phyloP scores from a whole-genome alignment of 2,888 invertebrate species.

The Muscina levida region DNA sequence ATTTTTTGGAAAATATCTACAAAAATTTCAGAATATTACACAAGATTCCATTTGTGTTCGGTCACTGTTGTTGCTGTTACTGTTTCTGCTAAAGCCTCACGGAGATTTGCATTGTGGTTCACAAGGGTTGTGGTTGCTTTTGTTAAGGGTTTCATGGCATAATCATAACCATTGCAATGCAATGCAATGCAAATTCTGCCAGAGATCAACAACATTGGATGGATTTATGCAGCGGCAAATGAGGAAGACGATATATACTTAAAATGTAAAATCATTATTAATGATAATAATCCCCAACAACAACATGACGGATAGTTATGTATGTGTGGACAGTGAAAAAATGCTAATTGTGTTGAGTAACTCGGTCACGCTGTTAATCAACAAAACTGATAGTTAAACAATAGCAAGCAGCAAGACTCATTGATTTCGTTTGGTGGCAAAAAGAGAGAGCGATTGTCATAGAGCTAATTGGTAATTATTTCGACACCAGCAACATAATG shows the following conservation, averaged over 20 bases:
- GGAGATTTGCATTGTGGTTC: slow-evolving; percentile 2
- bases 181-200: slow-evolving; percentile 1
- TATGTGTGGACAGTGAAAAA: too few species aligned
- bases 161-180: slow-evolving; percentile 13
- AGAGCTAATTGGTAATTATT: too few species aligned
- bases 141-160: slow-evolving; percentile 2
- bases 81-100: slow-evolving; percentile 2
- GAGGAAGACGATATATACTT: too few species aligned
- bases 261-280: too few species aligned
- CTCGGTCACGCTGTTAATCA: too few species aligned
- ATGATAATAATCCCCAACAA: background rate
- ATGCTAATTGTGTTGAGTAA: too few species aligned
- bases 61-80: background rate
- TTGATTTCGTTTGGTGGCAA: too few species aligned
- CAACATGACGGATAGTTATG: background rate
- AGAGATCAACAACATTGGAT: slow-evolving; percentile 20
- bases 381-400: too few species aligned
- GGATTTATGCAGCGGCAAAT: too few species aligned
- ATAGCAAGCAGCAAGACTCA: too few species aligned
- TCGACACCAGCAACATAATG: too few species aligned
- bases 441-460: too few species aligned
- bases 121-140: background rate
- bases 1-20: slow-evolving; percentile 20
- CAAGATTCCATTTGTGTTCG: background rate
- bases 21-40: background rate